Base-by-base conservation (phyloP, 1,140 invertebrate species). In the Danaus plexippus region DNA sequence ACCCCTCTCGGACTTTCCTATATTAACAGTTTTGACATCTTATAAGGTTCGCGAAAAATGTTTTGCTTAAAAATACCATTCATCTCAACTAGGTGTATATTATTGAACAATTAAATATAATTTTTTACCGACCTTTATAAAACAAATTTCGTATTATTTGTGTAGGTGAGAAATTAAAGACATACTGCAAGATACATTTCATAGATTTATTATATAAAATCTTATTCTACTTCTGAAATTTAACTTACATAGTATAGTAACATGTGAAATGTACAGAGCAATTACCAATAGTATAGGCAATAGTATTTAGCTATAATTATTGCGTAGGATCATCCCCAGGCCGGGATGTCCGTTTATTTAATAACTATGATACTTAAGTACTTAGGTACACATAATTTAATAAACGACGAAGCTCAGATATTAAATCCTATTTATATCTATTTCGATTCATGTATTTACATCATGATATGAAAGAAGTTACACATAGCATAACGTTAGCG, bases 131-230 rank as follows among this genome's bases (percentile, higher is more conserved):
- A 32, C 22, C 22, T 32, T 32, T 32, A 32, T 32, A 32, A 5
- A 32, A 32, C 0, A 32, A 32, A 32, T 32, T 3, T 32, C 6
- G 22, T 32, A 32, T 32, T 32, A 32, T 4, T 32, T 32, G 22
- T 32, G 7, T 32, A 32, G 22, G 9, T 50, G 22, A 44, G 10
- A 73, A 79, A 76, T 71, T 66, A 77, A 78, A 75, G 57, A 59
- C 61, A 74, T 57, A 69, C 57, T 81, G 76, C 73, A 80, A 80
- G 74, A 77, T 86, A 84, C 80, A 86, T 86, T 86, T 84, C 73
- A 84, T 83, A 81, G 73, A 82, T 86, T 86, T 86, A 86, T 84
- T 86, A 86, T 86, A 86, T 84, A 86, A 86, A 86, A 84, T 81
- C 80, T 84, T 84, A 83, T 53, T 61, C 77, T 84, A 84, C 78